These are phyloP conservation scores for Flabesymbios commensalis DNA, from an alignment of 2,888 invertebrate genomes.

Conservation along the genomic window DNA sequence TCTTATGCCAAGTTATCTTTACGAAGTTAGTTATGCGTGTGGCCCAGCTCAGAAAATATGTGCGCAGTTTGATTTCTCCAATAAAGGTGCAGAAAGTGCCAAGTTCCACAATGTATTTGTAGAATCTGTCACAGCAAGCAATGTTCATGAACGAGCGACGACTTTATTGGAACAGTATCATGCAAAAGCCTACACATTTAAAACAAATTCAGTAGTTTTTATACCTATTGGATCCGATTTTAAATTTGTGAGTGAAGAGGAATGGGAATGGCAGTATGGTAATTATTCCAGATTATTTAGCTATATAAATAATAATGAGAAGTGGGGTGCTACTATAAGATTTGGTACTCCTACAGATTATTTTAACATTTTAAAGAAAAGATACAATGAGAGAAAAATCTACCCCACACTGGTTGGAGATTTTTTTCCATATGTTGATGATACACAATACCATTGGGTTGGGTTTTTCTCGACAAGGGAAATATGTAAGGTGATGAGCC, in stretches of 20 bases:
- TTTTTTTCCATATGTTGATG: slow-evolving; percentile 95
- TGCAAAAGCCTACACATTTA: slow-evolving; percentile 72
- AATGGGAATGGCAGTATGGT: slow-evolving; percentile 92
- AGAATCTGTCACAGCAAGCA: slow-evolving; percentile 81
- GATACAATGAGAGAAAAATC: slow-evolving; percentile 57
- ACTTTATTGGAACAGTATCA: slow-evolving; percentile 85
- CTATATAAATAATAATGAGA: slow-evolving; percentile 81
- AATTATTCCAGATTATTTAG: slow-evolving; percentile 88
- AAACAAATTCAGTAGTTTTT: slow-evolving; percentile 90
- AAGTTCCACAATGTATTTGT: slow-evolving; percentile 85
- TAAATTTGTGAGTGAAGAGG: slow-evolving; percentile 83
- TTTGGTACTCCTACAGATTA: slow-evolving; percentile 91
- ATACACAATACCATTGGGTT: slow-evolving; percentile 86
- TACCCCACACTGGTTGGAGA: slow-evolving; percentile 75
- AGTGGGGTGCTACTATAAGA: slow-evolving; percentile 61
- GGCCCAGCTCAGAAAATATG: slow-evolving; percentile 84
- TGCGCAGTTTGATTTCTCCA: slow-evolving; percentile 68
- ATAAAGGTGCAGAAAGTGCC: slow-evolving; percentile 85
- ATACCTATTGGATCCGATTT: slow-evolving; percentile 97
- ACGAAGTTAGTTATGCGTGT: slow-evolving; percentile 93
- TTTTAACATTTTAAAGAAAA: slow-evolving; percentile 70
- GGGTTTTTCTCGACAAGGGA: slow-evolving; percentile 88
- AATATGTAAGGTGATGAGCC: slow-evolving; percentile 71
- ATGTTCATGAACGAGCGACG: slow-evolving; percentile 81
- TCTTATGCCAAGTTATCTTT: slow-evolving; percentile 94